A percentile compares a stretch with the other conserved stretches of the same genome.
These are phyloP conservation scores for Hyperoplus immaculatus DNA, from an alignment of 2,797 vertebrate species.

Conservation along the genomic window DNA sequence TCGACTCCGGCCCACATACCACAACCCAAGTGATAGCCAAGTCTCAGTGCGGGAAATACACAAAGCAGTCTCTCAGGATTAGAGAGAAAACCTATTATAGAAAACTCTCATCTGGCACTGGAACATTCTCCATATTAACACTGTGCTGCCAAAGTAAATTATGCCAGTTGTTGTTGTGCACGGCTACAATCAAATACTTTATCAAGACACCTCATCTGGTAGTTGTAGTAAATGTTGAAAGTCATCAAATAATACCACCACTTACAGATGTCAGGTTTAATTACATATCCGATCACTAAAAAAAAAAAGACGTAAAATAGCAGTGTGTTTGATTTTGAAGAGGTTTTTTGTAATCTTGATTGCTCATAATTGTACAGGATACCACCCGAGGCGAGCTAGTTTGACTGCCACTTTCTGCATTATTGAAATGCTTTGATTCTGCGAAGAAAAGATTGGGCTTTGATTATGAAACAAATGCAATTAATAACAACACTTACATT, in stretches of 20 bases:
- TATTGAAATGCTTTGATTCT: constrained; percentile 77
- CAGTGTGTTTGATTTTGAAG: constrained; percentile 75
- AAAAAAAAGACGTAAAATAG: constrained; percentile 67
- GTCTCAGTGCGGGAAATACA: constrained; percentile 79
- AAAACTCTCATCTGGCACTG: constrained; percentile 70
- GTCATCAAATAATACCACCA: constrained; percentile 64
- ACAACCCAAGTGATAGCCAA: constrained; percentile 72
- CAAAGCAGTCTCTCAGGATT: constrained; percentile 78
- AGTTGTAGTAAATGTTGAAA: constrained; percentile 69
- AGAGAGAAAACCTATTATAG: constrained; percentile 79
- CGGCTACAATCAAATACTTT: constrained; percentile 68
- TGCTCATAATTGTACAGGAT: constrained; percentile 82
- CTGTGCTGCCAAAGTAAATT: constrained; percentile 66
- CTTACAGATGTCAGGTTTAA: constrained; percentile 74
- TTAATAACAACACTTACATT: constrained; percentile 56
- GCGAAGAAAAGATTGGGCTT: constrained; percentile 67
- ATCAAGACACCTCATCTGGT: constrained; percentile 67
- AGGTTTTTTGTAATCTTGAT: constrained; percentile 78
- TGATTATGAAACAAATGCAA: constrained; percentile 71
- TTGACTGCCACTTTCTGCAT: constrained; percentile 65
- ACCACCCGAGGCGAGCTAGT: constrained; percentile 73
- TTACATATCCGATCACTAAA: constrained; percentile 68
- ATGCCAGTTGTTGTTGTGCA: constrained; percentile 72
- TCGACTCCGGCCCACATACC: constrained; percentile 78
- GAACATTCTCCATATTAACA: constrained; percentile 78